These are phyloP conservation scores for Pseudococcus jackbeardsleyi DNA, from an alignment of 2,888 invertebrate species.

Conservation along the genomic window DNA sequence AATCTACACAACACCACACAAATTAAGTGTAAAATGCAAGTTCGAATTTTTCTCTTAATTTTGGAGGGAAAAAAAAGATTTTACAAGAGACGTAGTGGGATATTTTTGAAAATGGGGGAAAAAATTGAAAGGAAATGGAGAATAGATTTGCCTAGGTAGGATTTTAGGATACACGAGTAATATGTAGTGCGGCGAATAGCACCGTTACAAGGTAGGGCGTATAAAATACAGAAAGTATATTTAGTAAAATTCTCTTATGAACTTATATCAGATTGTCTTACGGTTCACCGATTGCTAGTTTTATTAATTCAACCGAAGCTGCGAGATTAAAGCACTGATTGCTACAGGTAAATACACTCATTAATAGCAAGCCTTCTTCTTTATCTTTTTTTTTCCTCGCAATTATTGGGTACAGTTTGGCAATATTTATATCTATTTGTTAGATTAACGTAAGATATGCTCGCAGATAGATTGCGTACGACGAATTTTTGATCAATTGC, in stretches of 20 bases:
- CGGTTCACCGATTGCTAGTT: constrained; percentile 65
- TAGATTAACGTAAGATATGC: constrained; percentile 23
- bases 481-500: constrained; percentile 26
- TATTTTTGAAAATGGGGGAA: neutral
- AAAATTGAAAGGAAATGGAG: neutral
- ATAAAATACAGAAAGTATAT: constrained; percentile 13
- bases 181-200: constrained; percentile 5
- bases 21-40: neutral
- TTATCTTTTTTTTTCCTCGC: constrained; percentile 47
- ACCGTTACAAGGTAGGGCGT: constrained; percentile 37
- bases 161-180: neutral
- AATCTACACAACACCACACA: neutral
- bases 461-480: constrained; percentile 41
- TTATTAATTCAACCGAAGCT: constrained; percentile 65
- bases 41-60: neutral
- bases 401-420: constrained; percentile 62
- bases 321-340: constrained; percentile 62
- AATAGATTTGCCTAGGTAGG: neutral
- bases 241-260: constrained; percentile 44
- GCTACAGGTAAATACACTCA: constrained; percentile 65
- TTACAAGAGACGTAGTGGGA: neutral
- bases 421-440: constrained; percentile 49
- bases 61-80: neutral
- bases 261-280: constrained; percentile 65
- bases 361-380: constrained; percentile 55